Base-by-base conservation (phyloP, 2,888 invertebrate species). In the Epicampocera succincta region DNA sequence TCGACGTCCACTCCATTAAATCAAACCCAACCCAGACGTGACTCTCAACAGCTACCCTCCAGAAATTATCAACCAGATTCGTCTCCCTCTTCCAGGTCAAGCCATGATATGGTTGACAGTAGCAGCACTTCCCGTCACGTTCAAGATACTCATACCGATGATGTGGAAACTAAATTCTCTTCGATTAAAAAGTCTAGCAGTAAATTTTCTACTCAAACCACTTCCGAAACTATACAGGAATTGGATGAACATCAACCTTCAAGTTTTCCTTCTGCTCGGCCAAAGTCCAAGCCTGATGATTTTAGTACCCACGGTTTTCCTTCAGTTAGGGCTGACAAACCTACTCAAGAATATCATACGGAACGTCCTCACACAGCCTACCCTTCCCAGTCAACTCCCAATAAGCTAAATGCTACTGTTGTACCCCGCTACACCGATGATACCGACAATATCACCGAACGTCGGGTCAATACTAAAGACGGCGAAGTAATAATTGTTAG, bases 141-240 rank as follows among this genome's bases (percentile, higher is more conserved):
- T 29, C 86, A 86, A 68, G 74, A 85, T n/a, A 44, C 48, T 17
- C 66, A 78, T 19, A 84, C 84, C 6, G 87, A 86, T 33, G 86
- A 88, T 48, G 74, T 85, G 3, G 84, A 86, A 46, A 86, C 87
- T 25, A 87, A 86, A 63, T 89, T 85, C 69, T 90, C 90, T 21
- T 86, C 89, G 2, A 86, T 87, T 0, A 89, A 90, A 44, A 90
- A 89, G 50, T 90, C 90, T 1, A 90, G 87, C 61, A 87, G 88
- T n/a, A 88, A 88, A 5, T 90, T 84, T 71, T 88, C 89, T 15
- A 90, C 89, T 2, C 89, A 90, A 69, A 89, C 88, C 25, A 89
- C 90, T 0, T 90, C 90, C 15, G 90, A 90, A 60, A 90, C 89
- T 15, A 85, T 89, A 17, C 87, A 90, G 66, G 84, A 85, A 52